phyloP scores from a whole-genome alignment of 2,113 vertebrate species.

The Barnardius zonarius region DNA sequence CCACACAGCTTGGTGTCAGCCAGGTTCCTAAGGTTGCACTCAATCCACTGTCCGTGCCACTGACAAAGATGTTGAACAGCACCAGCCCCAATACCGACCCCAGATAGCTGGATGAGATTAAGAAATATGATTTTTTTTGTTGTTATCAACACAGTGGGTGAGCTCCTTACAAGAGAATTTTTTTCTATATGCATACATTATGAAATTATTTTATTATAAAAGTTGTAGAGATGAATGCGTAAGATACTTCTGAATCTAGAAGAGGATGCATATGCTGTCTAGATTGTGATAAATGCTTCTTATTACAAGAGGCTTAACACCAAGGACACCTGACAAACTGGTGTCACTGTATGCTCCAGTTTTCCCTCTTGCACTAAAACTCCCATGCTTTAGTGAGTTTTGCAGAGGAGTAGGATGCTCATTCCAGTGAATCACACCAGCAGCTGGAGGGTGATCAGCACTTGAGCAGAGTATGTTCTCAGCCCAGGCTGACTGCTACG shows the following conservation, averaged over 20 bases:
- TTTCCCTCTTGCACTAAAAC: background rate
- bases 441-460: background rate
- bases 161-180: background rate
- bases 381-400: accelerated
- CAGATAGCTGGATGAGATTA: background rate
- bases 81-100: background rate
- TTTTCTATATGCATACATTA: background rate
- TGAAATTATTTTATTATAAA: background rate
- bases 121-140: background rate
- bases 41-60: background rate
- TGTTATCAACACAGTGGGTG: background rate
- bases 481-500: background rate
- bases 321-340: accelerated
- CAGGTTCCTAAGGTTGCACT: background rate
- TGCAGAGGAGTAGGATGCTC: background rate
- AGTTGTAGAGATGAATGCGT: background rate
- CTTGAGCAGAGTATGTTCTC: accelerated
- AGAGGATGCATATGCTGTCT: background rate
- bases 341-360: accelerated
- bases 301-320: background rate
- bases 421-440: background rate
- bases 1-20: background rate
- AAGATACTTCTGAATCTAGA: background rate
- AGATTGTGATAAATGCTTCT: background rate
- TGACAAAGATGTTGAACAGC: background rate